Base-by-base conservation (phyloP, 2,113 vertebrate genomes). In the Arvicanthis niloticus region DNA sequence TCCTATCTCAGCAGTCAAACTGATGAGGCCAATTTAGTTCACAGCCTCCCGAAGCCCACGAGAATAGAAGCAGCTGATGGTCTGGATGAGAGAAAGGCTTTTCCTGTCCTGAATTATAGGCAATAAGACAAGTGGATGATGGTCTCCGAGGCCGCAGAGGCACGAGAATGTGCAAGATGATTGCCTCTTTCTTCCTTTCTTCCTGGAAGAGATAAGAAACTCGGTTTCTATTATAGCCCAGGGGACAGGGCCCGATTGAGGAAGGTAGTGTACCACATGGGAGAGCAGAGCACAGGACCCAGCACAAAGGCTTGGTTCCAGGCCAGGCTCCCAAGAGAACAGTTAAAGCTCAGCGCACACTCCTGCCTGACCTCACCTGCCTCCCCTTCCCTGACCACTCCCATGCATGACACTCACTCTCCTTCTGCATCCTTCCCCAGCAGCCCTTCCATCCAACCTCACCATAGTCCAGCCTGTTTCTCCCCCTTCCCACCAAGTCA, bases 51-150 rank as follows among this genome's bases (percentile, higher is more conserved):
- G 5, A 81, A 73, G 58, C 75, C 68, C 80, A 48, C 2, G 0
- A 70, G 78, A 40, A 95, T 5, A 45, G 91, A 81, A 89, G 88
- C 77, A 90, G 82, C 0, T 34, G 81, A 88, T 34, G 72, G 45
- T 88, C 72, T 60, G 60, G 48, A 58, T 40, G 67, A 73, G 31
- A 56, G 45, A 45, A 95, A 91, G 40, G n/a, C 4, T 91, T 89
- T 95, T 81, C 89, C 90, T 24, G 26, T 70, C 85, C 24, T 77
- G 89, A 94, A 73, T 94, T 62, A 58, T 1, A 93, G 91, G 93
- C 90, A 90, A 58, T 81, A 96, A 91, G 82, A 53, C 81, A 53
- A 91, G 65, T 70, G 94, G 94, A 89, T 89, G 91, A 80, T 0
- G 1, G 51, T 65, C 85, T 73, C 89, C 45, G 62, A 88, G 78